Conservation (phyloP, 2,113 vertebrate genomes). For the Psophia crepitans region DNA sequence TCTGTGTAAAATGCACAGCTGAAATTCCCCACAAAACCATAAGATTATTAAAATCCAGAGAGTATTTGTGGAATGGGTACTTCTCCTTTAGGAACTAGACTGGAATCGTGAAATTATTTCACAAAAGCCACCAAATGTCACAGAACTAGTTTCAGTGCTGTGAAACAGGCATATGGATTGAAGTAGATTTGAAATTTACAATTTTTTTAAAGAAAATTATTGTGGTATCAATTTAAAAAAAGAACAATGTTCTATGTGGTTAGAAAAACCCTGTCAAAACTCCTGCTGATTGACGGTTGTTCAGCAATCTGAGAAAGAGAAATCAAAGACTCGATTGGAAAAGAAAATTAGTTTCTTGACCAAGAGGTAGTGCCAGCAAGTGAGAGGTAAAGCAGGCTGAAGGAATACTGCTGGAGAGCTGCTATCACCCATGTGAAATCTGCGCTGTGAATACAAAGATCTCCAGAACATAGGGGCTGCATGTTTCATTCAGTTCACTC, state of each 20-base stretch:
- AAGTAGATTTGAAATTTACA: background rate
- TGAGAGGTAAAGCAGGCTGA: background rate
- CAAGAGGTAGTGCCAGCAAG: background rate
- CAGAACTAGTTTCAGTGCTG: background rate
- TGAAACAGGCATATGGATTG: rapidly evolving
- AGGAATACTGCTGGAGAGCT: background rate
- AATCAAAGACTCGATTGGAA: background rate
- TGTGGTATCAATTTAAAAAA: background rate
- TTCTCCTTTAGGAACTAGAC: background rate
- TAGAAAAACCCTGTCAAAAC: background rate
- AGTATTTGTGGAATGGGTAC: background rate
- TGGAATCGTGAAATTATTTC: background rate
- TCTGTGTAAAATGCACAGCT: background rate
- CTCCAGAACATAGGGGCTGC: background rate
- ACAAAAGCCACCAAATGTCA: background rate
- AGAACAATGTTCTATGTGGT: background rate
- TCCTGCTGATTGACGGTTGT: background rate
- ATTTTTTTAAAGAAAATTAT: background rate
- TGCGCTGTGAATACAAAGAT: background rate
- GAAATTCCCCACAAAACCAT: background rate
- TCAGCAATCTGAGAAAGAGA: background rate
- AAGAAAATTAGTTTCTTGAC: background rate
- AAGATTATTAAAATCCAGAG: background rate
- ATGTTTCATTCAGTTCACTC: background rate
- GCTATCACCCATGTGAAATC: rapidly evolving